Evolutionary conservation across 2,888 invertebrate genomes (phyloP).

Genomic region (Sipha maydis): DNA sequence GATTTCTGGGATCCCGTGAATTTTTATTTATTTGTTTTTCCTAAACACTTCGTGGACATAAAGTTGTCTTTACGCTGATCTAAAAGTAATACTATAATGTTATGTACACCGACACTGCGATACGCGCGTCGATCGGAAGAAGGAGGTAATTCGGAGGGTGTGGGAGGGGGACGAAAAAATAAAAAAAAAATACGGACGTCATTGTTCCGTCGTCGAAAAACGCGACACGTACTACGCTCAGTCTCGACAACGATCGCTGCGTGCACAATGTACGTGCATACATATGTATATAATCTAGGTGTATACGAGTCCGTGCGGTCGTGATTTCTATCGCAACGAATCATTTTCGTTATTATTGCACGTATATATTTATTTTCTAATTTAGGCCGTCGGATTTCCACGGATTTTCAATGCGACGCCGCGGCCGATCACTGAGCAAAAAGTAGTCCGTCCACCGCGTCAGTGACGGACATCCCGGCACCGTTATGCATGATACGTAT

Average conservation of each 20-base stretch:
- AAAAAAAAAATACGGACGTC: no score
- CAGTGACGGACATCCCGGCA: background rate
- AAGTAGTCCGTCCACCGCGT: conserved; percentile 6
- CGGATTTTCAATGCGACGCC: background rate
- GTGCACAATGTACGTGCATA: background rate
- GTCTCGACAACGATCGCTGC: background rate
- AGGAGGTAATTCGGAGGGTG: no score
- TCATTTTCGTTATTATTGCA: background rate
- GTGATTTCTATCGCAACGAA: conserved; percentile 6
- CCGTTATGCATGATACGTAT: background rate
- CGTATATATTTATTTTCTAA: conserved; percentile 7
- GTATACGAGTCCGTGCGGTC: background rate
- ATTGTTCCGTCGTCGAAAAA: no score
- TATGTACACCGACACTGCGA: no score
- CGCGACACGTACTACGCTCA: no score
- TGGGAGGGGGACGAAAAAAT: no score
- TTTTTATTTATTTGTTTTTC: no score
- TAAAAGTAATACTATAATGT: no score
- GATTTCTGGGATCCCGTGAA: no score
- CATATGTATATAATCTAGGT: background rate
- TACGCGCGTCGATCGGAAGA: no score
- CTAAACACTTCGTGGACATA: no score
- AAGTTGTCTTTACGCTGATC: no score
- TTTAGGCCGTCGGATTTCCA: conserved; percentile 20
- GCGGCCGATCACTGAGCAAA: background rate